These are phyloP conservation scores for Gnathonemus echidnorhynchus DNA, from an alignment of 2,113 vertebrate species.

Conservation along the genomic window DNA sequence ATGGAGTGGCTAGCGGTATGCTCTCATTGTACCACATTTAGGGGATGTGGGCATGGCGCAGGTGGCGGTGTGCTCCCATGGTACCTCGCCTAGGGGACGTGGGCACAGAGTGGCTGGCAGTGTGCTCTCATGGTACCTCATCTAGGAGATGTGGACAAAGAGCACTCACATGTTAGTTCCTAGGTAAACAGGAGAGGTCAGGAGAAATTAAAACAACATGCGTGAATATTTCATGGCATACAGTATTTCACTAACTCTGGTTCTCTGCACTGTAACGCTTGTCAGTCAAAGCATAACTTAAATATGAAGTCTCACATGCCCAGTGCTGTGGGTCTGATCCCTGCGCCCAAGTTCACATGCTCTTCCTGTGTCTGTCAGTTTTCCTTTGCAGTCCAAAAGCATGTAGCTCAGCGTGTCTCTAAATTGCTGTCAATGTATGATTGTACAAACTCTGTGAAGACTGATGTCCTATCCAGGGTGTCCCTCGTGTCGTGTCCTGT, in stretches of 20 bases:
- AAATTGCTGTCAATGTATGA: neutral
- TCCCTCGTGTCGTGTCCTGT: neutral
- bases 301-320: neutral
- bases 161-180: neutral
- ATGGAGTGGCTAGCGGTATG: too few species aligned
- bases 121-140: neutral
- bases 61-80: fast-evolving
- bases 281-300: neutral
- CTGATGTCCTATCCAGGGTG: neutral
- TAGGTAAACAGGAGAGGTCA: neutral
- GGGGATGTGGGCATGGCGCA: too few species aligned
- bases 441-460: neutral
- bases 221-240: neutral
- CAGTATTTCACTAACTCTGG: neutral
- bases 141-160: neutral
- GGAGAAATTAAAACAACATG: neutral
- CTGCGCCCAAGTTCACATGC: too few species aligned
- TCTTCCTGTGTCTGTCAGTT: too few species aligned
- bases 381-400: too few species aligned
- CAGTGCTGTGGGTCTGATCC: neutral
- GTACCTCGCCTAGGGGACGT: neutral
- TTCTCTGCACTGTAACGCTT: neutral
- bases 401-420: neutral
- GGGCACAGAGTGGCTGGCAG: neutral
- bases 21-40: too few species aligned